Evolutionary conservation across 2,113 vertebrate genomes (phyloP).

Genomic region (Pseudonaja textilis): DNA sequence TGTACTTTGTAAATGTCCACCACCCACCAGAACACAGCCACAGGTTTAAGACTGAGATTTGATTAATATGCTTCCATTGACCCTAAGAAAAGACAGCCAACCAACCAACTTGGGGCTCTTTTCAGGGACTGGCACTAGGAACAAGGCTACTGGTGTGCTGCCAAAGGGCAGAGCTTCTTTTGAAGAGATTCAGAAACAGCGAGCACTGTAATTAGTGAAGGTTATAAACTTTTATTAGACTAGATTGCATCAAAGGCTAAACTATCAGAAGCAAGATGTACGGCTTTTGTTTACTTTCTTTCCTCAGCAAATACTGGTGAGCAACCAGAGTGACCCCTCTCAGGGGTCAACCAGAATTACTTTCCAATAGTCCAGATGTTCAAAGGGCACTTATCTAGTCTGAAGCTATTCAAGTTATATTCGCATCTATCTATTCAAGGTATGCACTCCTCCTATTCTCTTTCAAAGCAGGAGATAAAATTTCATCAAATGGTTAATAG

Average conservation of each 20-base stretch:
- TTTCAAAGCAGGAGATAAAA: not conserved
- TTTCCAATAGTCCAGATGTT: not conserved
- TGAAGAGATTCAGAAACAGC: not conserved
- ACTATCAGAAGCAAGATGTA: not conserved
- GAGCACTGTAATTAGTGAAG: not conserved
- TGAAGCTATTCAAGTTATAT: not conserved
- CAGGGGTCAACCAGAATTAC: not conserved
- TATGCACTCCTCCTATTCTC: not conserved
- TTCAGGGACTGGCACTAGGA: not conserved
- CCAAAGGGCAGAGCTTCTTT: not conserved
- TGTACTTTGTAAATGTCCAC: conserved; percentile 2
- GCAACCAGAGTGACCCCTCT: not conserved
- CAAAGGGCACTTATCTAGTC: not conserved
- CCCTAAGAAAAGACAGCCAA: not conserved
- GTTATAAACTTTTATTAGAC: not conserved
- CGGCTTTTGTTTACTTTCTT: not conserved
- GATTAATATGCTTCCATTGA: accelerated
- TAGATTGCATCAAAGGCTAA: not conserved
- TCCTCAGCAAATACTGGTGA: not conserved
- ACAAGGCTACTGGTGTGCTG: not conserved
- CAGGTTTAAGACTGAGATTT: not conserved
- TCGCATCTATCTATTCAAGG: not conserved
- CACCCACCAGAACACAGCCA: not conserved
- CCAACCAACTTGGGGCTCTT: not conserved
- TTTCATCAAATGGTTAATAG: not conserved